These are phyloP conservation scores for Neotragus moschatus DNA, from an alignment of 2,113 vertebrate genomes.

Conservation along the genomic window DNA sequence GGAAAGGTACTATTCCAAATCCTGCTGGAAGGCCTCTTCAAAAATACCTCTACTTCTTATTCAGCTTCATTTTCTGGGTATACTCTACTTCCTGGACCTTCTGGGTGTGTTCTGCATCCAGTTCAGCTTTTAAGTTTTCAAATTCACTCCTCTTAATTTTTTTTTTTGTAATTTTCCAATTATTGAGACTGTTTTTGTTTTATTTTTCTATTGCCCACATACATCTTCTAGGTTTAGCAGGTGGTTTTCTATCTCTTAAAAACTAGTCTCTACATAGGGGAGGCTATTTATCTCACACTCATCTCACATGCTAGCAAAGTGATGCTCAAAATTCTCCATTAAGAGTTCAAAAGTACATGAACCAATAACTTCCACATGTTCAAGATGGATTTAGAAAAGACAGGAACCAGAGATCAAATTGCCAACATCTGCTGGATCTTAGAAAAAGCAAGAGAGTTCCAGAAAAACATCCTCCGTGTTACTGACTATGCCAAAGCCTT, in stretches of 20 bases:
- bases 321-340: background rate
- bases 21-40: conserved; percentile 98
- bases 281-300: background rate
- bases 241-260: conserved; percentile 92
- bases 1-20: conserved; percentile 97
- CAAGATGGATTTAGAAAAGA: background rate
- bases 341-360: background rate
- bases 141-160: conserved; percentile 86
- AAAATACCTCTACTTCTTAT: conserved; percentile 94
- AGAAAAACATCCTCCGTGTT: fast-evolving
- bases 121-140: conserved; percentile 83
- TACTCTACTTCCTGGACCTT: conserved; percentile 89
- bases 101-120: conserved; percentile 88
- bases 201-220: conserved; percentile 87
- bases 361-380: background rate
- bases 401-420: background rate
- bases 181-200: conserved; percentile 85
- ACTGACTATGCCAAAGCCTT: background rate
- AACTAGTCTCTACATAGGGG: conserved; percentile 86
- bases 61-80: conserved; percentile 90
- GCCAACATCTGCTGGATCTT: background rate
- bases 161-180: conserved; percentile 89
- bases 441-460: background rate
- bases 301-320: background rate
- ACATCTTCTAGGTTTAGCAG: conserved; percentile 89